Evolutionary conservation across 2,888 invertebrate genomes (phyloP).

Genomic region (Periphyllus acericola): DNA sequence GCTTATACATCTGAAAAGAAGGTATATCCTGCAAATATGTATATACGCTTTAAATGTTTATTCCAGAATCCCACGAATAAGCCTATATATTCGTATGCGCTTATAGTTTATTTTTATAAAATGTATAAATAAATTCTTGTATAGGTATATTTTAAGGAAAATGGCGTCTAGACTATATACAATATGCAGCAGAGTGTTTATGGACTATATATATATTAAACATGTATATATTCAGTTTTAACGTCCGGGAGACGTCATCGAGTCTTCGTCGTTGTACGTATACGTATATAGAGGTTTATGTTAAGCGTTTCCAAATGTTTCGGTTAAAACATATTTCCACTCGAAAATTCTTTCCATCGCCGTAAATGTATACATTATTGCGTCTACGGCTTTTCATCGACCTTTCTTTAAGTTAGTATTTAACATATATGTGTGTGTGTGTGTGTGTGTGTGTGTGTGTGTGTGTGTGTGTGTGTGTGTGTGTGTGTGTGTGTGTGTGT

Average conservation of each 20-base stretch:
- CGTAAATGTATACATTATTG: neutral
- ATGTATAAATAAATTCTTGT: neutral
- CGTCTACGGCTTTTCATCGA: neutral
- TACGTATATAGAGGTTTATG: neutral
- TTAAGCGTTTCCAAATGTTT: conserved; percentile 47
- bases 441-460: neutral
- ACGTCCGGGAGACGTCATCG: conserved; percentile 23
- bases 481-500: neutral
- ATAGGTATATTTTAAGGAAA: neutral
- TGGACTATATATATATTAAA: neutral
- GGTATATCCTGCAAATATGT: too few relatives aligned
- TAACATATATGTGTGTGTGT: neutral
- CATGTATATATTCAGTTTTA: neutral
- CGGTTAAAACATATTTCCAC: conserved; percentile 1
- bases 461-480: neutral
- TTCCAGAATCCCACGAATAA: too few relatives aligned
- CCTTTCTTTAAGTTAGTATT: neutral
- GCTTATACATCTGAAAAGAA: neutral
- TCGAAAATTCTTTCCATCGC: neutral
- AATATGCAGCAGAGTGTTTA: conserved; percentile 4
- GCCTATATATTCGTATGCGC: neutral
- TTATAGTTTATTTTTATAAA: neutral
- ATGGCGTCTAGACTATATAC: conserved; percentile 6
- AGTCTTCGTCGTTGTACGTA: neutral
- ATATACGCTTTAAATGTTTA: too few relatives aligned